Conservation (phyloP, 2,113 vertebrate genomes). For the Lamprotornis superbus region DNA sequence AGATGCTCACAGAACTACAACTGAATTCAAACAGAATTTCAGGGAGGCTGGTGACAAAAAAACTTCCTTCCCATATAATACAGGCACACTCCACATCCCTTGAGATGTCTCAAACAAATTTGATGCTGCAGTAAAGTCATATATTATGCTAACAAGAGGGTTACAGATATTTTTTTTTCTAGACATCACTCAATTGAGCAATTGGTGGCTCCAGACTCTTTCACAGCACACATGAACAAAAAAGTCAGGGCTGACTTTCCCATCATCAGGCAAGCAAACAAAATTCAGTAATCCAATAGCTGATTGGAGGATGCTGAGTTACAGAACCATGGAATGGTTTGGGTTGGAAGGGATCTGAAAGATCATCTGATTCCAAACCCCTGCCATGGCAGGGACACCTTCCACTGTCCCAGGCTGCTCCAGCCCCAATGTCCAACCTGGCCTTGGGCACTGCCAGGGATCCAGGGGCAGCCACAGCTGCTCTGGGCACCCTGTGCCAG, state of each 20-base stretch:
- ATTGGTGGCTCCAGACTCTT: not conserved
- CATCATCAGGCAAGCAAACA: not conserved
- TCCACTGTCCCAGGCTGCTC: not conserved
- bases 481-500: not conserved
- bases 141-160: not conserved
- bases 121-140: not conserved
- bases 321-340: not conserved
- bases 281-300: not conserved
- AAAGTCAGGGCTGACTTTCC: not conserved
- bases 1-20: not conserved
- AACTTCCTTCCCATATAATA: not conserved
- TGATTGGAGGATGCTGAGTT: not conserved
- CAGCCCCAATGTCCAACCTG: accelerated
- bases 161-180: not conserved
- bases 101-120: not conserved
- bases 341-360: accelerated
- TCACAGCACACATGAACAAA: not conserved
- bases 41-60: not conserved
- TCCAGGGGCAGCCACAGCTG: not conserved
- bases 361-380: accelerated
- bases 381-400: not conserved
- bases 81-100: not conserved
- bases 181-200: not conserved
- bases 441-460: not conserved
- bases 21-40: not conserved